phyloP scores from a whole-genome alignment of 2,113 vertebrate species.

The Nannobrachium achirus region DNA sequence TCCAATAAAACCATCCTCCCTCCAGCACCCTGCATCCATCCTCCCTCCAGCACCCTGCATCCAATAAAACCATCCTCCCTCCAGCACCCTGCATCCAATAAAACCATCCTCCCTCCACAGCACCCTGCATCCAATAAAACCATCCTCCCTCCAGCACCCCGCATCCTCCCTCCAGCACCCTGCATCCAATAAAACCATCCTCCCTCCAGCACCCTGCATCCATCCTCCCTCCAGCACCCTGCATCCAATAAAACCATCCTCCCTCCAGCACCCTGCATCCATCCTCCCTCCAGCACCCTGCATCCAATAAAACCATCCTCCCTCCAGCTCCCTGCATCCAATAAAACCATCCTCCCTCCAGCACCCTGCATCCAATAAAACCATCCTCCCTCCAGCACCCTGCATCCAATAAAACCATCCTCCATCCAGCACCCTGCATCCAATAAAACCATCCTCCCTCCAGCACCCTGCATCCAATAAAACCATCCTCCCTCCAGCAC shows the following conservation, averaged over 20 bases:
- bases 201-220: slow-evolving; percentile 63
- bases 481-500: slow-evolving; percentile 59
- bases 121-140: slow-evolving; percentile 64
- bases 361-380: too few species aligned
- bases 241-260: slow-evolving; percentile 63
- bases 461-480: slow-evolving; percentile 65
- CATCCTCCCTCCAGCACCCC: too few species aligned
- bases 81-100: slow-evolving; percentile 65
- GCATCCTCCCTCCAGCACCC: slow-evolving; percentile 58
- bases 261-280: slow-evolving; percentile 63
- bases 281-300: too few species aligned
- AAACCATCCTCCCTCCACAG: slow-evolving; percentile 59
- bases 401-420: slow-evolving; percentile 67
- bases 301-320: slow-evolving; percentile 62
- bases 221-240: too few species aligned
- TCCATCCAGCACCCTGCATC: too few species aligned
- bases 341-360: too few species aligned
- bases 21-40: slow-evolving; percentile 63
- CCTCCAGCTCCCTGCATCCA: slow-evolving; percentile 64
- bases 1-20: slow-evolving; percentile 63
- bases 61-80: slow-evolving; percentile 62
- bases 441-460: slow-evolving; percentile 63
- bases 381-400: slow-evolving; percentile 58
- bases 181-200: slow-evolving; percentile 64
- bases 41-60: too few species aligned